Base-by-base conservation (phyloP, 2,888 invertebrate species). In the Melinaea menophilus region DNA sequence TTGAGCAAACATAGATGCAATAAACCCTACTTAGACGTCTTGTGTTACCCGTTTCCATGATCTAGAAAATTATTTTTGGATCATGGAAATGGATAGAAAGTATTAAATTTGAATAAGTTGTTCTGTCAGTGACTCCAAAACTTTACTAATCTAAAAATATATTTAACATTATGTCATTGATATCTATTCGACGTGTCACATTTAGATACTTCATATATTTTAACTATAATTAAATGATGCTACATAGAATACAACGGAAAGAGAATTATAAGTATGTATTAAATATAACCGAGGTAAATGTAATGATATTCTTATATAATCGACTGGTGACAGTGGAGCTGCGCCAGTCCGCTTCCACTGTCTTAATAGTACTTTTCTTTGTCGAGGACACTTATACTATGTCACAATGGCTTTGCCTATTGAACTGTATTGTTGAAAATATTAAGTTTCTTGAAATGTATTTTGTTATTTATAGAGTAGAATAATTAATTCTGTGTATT, bases 1-100 rank as follows among this genome's bases (percentile, higher is more conserved):
- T 75, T 74, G 77, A 78, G 82, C 84, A 87, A 88, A 88, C 85
- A 88, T 76, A 83, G 82, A 84, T 83, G 87, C 86, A 88, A 88
- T 88, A 88, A 87, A 85, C 81, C 80, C 77, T 78, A 73, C 76
- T 79, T 78, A 85, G 83, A 80, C 82, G 82, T 74, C 76, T 78
- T 51, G 12, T 22, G n/a, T 59, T 37, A 41, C 31, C 31, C 54
- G 22, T 58, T 51, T 58, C 55, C 22, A 56, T 60, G 4, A 31
- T 51, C 51, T 51, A 22, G 31, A 51, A 31, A 46, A 13, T 7
- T 22, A 22, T 31, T 5, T 31, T 51, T 31, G 7, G 31, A 31
- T 22, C 22, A 22, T 22, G 22, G 22, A 22, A 22, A 22, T 22
- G 22, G 22, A 22, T 22, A 22, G 22, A 22, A 22, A 22, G 22